Conservation (phyloP, 2,888 invertebrate species). For the Amiota mariae region DNA sequence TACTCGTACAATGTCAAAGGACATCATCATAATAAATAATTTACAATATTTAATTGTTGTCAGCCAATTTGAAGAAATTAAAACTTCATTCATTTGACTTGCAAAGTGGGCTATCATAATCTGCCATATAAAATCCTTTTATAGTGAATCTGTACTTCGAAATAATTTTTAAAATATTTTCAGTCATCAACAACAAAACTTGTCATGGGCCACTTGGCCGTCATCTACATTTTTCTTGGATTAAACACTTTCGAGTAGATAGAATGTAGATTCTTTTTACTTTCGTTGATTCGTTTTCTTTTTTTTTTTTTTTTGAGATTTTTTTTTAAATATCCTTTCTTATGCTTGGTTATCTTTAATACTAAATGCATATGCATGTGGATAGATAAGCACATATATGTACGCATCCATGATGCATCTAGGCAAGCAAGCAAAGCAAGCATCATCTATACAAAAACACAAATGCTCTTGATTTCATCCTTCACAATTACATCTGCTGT, state of each 20-base stretch:
- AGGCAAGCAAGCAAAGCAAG: conserved; percentile 11
- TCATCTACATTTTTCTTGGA: conserved; percentile 52
- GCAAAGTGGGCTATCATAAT: too few relatives aligned
- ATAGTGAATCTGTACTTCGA: too few relatives aligned
- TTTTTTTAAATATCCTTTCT: conserved; percentile 20
- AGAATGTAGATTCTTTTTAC: too few relatives aligned
- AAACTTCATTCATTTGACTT: too few relatives aligned
- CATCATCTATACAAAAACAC: conserved; percentile 32
- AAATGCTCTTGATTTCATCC: conserved; percentile 61
- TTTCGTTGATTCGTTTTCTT: too few relatives aligned
- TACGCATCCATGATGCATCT: conserved; percentile 25
- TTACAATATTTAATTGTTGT: too few relatives aligned
- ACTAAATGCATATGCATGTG: conserved; percentile 13
- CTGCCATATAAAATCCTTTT: too few relatives aligned
- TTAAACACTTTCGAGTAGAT: conserved; percentile 54
- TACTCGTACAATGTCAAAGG: too few relatives aligned
- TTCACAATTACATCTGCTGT: conserved; percentile 63
- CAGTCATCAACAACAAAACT: conserved; percentile 40
- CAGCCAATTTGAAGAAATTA: too few relatives aligned
- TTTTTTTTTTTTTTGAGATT: too few relatives aligned
- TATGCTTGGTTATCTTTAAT: neutral
- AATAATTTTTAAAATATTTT: neutral
- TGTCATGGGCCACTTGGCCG: conserved; percentile 61
- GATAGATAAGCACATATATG: too few relatives aligned
- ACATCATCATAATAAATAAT: too few relatives aligned